Evolutionary conservation across 1,140 invertebrate species (phyloP).

Genomic region (Hyles euphorbiae): DNA sequence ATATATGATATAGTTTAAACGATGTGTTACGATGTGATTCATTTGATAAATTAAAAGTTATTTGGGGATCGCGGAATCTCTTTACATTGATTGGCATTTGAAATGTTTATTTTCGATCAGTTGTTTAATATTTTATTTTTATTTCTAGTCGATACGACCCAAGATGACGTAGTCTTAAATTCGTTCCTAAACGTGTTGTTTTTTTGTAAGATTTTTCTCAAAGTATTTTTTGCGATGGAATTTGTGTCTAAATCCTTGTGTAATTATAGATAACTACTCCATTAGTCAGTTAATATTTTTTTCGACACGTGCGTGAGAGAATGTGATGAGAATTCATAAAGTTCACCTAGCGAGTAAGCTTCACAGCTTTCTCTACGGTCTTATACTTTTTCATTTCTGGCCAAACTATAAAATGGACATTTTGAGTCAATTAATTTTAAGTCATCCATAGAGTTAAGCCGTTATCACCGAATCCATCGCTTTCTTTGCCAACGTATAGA

Average conservation of each 20-base stretch:
- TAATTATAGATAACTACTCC: constrained; percentile 47
- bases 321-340: constrained; percentile 52
- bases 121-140: constrained; percentile 32
- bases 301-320: constrained; percentile 16
- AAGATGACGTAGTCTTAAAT: constrained; percentile 35
- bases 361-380: constrained; percentile 19
- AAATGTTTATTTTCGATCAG: constrained; percentile 32
- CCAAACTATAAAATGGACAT: constrained; percentile 47
- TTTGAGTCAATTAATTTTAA: constrained; percentile 73
- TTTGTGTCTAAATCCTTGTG: constrained; percentile 37
- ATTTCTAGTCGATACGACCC: constrained; percentile 62
- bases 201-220: constrained; percentile 18
- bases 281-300: constrained; percentile 31
- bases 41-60: constrained; percentile 15
- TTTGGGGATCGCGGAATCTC: constrained; percentile 41
- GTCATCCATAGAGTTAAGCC: constrained; percentile 66
- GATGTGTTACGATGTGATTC: too few species aligned
- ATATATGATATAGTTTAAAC: constrained; percentile 51
- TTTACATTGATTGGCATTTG: constrained; percentile 31
- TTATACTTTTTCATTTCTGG: constrained; percentile 40
- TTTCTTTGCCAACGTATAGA: constrained; percentile 53
- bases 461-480: constrained; percentile 43
- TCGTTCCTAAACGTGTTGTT: constrained; percentile 9
- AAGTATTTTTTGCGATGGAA: constrained; percentile 30
- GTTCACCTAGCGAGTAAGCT: constrained; percentile 60